phyloP scores from a whole-genome alignment of 2,888 invertebrate genomes.

The Acleris emargana region DNA sequence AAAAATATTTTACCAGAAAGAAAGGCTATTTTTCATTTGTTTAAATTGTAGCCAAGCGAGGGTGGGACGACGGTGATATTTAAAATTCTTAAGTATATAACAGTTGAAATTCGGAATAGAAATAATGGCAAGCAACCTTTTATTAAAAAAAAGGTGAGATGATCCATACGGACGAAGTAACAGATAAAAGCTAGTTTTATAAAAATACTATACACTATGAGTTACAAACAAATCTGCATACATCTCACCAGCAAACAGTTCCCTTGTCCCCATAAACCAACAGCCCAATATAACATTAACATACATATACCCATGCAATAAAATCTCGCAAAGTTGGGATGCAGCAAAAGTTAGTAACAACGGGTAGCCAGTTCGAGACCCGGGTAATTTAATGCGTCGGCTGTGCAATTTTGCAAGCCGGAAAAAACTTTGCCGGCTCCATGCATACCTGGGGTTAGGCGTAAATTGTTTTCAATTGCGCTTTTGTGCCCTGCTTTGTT shows the following conservation, averaged over 20 bases:
- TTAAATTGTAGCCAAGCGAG: too few species aligned
- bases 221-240: too few species aligned
- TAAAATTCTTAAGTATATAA: too few species aligned
- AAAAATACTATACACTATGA: too few species aligned
- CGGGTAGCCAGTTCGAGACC: constrained; percentile 32
- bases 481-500: constrained; percentile 19
- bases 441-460: constrained; percentile 34
- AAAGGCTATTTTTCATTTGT: too few species aligned
- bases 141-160: too few species aligned
- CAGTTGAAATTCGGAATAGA: too few species aligned
- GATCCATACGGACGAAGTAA: too few species aligned
- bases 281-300: constrained; percentile 32
- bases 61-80: too few species aligned
- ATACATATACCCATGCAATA: constrained; percentile 30
- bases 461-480: constrained; percentile 31
- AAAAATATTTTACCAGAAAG: too few species aligned
- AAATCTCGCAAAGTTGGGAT: constrained; percentile 34
- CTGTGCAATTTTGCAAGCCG: constrained; percentile 35
- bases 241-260: neutral
- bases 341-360: constrained; percentile 36
- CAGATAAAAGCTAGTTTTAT: too few species aligned
- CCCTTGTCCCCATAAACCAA: constrained; percentile 26
- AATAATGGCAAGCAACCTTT: too few species aligned
- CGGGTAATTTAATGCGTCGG: constrained; percentile 35
- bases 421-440: constrained; percentile 32